Percentiles rank a stretch among this genome's conserved stretches.
phyloP scores from a whole-genome alignment of 2,113 vertebrate genomes.

The Parus major region DNA sequence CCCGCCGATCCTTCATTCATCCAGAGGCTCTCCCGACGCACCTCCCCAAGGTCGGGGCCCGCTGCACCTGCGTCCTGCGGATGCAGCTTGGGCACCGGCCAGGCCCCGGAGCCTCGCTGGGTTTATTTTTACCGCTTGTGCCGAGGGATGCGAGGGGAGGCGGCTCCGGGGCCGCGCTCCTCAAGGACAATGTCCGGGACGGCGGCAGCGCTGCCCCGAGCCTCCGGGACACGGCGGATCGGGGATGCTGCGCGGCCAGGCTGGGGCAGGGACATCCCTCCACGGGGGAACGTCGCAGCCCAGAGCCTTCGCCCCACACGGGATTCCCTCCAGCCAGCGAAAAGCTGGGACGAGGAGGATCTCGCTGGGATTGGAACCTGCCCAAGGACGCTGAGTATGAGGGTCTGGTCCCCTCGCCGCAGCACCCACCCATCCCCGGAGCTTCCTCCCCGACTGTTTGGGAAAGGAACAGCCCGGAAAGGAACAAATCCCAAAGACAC shows the following conservation, averaged over 20 bases:
- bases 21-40: neutral
- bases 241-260: accelerated
- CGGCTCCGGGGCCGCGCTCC: neutral
- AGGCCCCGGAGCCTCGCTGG: neutral
- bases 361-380: neutral
- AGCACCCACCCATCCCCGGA: neutral
- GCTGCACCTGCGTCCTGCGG: neutral
- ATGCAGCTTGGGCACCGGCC: neutral
- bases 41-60: conserved; percentile 44
- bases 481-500: neutral
- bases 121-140: conserved; percentile 10
- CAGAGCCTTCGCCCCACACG: neutral
- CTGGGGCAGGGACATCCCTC: neutral
- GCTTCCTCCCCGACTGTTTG: neutral
- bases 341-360: neutral
- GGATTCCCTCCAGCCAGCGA: accelerated
- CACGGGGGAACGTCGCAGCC: accelerated
- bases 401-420: neutral
- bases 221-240: neutral
- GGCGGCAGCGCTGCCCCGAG: accelerated
- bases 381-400: accelerated
- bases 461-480: neutral
- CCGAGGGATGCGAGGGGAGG: neutral
- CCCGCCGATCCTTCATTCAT: conserved; percentile 54
- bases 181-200: neutral